A percentile compares a stretch with the other conserved stretches of the same genome.
phyloP scores from a whole-genome alignment of 1,140 invertebrate species.

The Nomia melanderi region DNA sequence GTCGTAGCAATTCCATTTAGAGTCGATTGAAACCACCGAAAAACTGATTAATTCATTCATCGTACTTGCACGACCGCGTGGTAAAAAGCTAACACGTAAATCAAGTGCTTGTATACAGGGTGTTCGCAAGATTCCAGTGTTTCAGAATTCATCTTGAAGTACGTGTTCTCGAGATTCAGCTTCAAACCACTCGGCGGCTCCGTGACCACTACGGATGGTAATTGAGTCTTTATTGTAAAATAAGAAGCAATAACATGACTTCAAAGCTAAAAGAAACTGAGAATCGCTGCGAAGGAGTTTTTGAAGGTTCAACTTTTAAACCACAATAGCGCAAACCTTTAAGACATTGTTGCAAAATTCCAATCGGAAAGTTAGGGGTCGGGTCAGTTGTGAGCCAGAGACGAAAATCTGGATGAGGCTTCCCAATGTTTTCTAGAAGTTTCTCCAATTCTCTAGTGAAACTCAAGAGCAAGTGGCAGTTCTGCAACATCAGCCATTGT shows the following conservation, averaged over 20 bases:
- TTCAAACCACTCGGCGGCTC: constrained; percentile 95
- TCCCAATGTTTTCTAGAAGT: constrained; percentile 87
- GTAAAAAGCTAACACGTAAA: constrained; percentile 94
- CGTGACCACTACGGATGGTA: constrained; percentile 86
- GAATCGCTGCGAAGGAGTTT: no score
- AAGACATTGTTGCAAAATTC: constrained; percentile 91
- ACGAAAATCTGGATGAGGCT: constrained; percentile 94
- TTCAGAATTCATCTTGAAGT: constrained; percentile 89
- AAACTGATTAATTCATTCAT: background rate
- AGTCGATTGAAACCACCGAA: background rate
- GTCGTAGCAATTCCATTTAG: background rate
- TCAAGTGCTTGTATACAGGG: constrained; percentile 87
- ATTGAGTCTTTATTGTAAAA: background rate
- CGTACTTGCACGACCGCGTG: constrained; percentile 92
- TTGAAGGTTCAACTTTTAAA: no score
- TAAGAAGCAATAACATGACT: background rate
- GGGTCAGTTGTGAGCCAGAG: constrained; percentile 96
- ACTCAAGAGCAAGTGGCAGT: constrained; percentile 91
- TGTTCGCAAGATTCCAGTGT: constrained; percentile 88
- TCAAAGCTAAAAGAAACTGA: background rate
- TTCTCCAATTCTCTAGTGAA: constrained; percentile 92
- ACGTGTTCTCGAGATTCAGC: constrained; percentile 93
- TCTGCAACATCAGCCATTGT: constrained; percentile 94
- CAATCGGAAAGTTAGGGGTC: constrained; percentile 91
- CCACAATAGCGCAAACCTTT: constrained; percentile 85